Conservation (phyloP, 1,140 invertebrate species). For the Pseudoatta argentina region DNA sequence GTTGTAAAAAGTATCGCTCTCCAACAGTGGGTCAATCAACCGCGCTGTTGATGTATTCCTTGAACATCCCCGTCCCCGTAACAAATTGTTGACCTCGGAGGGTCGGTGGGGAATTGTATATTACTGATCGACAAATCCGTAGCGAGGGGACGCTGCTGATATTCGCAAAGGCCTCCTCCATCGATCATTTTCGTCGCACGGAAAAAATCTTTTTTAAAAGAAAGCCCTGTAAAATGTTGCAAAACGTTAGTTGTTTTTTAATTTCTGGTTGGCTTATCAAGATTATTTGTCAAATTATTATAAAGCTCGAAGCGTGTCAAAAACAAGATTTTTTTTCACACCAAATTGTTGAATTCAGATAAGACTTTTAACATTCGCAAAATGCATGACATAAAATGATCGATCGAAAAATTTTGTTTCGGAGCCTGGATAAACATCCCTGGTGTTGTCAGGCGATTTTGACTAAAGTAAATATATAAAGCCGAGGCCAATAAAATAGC, state of each 20-base stretch:
- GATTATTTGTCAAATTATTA: not conserved
- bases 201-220: conserved; percentile 14
- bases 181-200: conserved; percentile 64
- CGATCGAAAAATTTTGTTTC: not conserved
- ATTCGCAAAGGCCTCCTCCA: conserved; percentile 44
- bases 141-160: conserved; percentile 59
- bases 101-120: conserved; percentile 69
- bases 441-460: not conserved
- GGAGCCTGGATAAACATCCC: not conserved
- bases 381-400: not conserved
- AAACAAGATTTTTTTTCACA: not conserved
- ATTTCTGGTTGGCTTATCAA: not conserved
- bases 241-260: not conserved
- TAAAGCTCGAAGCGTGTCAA: not conserved
- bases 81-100: conserved; percentile 76
- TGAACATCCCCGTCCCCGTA: conserved; percentile 68
- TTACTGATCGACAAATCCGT: conserved; percentile 63
- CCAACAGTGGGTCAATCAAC: conserved; percentile 72
- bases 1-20: conserved; percentile 20
- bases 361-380: not conserved
- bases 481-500: not conserved
- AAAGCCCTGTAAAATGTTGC: not conserved
- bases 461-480: not conserved
- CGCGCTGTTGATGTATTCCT: conserved; percentile 69
- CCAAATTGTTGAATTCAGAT: not conserved